A percentile compares a stretch with the other conserved stretches of the same genome.
These are phyloP conservation scores for Stictocephala bisonia DNA, from an alignment of 2,888 invertebrate species.

Conservation along the genomic window DNA sequence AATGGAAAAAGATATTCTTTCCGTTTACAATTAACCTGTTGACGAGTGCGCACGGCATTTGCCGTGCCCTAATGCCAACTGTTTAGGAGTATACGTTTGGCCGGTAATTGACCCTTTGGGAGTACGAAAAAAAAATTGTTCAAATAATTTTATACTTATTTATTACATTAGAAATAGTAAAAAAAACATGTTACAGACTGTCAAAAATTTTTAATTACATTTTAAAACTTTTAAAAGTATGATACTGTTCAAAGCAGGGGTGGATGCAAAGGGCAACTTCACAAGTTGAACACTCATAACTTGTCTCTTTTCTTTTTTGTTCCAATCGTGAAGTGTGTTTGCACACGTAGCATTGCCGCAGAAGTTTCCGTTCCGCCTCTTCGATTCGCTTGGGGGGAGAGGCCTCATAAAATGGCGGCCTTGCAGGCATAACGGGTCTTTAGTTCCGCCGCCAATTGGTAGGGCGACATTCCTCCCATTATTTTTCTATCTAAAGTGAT, in stretches of 20 bases:
- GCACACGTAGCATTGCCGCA: constrained; percentile 14
- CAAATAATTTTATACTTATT: too few relatives aligned
- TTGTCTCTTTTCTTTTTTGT: constrained; percentile 21
- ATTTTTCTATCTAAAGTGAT: constrained; percentile 3
- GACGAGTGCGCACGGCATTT: too few relatives aligned
- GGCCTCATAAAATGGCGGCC: constrained; percentile 25
- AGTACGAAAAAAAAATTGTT: too few relatives aligned
- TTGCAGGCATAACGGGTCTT: not conserved
- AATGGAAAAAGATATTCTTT: too few relatives aligned
- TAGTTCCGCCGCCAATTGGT: not conserved
- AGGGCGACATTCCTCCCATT: not conserved
- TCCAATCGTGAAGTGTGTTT: not conserved
- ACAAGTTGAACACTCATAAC: constrained; percentile 25
- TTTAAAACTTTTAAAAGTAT: constrained; percentile 8
- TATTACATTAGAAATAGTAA: too few relatives aligned
- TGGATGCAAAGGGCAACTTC: constrained; percentile 24
- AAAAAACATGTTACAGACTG: too few relatives aligned
- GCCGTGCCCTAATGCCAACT: too few relatives aligned
- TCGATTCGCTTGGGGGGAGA: constrained; percentile 2
- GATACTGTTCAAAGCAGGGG: constrained; percentile 6
- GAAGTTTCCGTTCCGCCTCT: not conserved
- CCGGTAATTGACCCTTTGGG: too few relatives aligned
- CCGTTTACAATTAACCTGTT: too few relatives aligned
- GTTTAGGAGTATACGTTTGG: too few relatives aligned
- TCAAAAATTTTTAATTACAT: not conserved